Evolutionary conservation across 2,113 vertebrate genomes (phyloP), one percentile per base, ranked within the genome.

Genomic region (Turnix velox): DNA sequence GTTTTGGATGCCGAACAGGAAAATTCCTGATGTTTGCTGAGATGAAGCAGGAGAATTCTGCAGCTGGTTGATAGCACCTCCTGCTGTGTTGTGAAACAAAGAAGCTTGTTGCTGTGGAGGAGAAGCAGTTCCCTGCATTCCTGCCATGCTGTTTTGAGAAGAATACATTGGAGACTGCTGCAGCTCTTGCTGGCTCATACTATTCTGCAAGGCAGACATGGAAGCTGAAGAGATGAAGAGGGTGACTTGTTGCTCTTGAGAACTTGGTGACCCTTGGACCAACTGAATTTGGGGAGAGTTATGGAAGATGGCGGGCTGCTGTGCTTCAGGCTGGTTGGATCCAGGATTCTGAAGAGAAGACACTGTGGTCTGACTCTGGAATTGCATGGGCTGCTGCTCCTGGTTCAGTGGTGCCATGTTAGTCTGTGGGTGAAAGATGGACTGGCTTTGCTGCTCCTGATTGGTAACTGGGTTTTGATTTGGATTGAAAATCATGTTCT

Each of bases 1-100:
- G 62, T 99, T 99, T 42, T 99, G 99, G 95, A 99, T 99, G 84
- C 99, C 98, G 58, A 99, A 99, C n/a, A 99, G 98, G 97, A 99
- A 99, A 84, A 99, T 98, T 93, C 98, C 98, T 7, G 98, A 98
- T 10, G 99, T 97, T 92, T 98, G 99, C 52, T 98, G 98, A 87
- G 98, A 97, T 16, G 98, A 98, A 42, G 97, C 98, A 77, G 98
- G 97, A 73, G 97, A 96, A 42, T 95, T 98, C 91, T 98, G 98
- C 89, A 98, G 96, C 95, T 98, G 99, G 96, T 93, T 99, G 95
- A 99, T 98, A 91, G 97, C 97, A 49, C 98, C 97, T 90, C 97
- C 98, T 13, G 98, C 97, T 9, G 98, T 89, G 7, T 97, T 98
- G 88, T 99, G 99, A 95, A 99, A 99, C 69, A 99, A 96, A 91